Base-by-base conservation (phyloP, 2,113 vertebrate species). In the Coracopsis vasa region DNA sequence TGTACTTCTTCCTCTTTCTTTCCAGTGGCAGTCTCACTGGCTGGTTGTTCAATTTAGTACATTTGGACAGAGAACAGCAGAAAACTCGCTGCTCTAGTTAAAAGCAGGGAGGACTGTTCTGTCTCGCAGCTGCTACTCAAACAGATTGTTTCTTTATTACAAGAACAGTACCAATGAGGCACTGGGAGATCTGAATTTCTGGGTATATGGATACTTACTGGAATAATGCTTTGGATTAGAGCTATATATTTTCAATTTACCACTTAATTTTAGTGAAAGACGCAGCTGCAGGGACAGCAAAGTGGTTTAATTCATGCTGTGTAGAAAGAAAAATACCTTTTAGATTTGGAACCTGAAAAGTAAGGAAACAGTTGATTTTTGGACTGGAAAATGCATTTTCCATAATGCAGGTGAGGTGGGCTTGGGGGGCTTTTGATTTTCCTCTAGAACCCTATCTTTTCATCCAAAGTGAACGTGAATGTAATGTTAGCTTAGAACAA, bases 1-100 rank as follows among this genome's bases (percentile, higher is more conserved):
- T 86, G 5, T 39, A 60, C 2, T 5, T 51, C 25, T 69, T n/a
- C 33, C 39, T 85, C 14, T 47, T 54, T 29, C 51, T 62, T 39
- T 50, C n/a, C 67, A 58, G 41, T 45, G 31, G 17, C 73, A 71
- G 37, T 27, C 33, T 67, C 0, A 0, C 19, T 64, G 29, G 10
- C 14, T 28, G 13, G 24, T 48, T 69, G 50, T 35, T 72, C 2
- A 0, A 1, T 48, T 80, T 44, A 50, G 29, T 48, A 33, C 15
- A 11, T 62, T 86, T 50, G 20, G n/a, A 19, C n/a, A 45, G 37
- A 45, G 58, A 80, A 48, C 16, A 69, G 75, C 80, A 70, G 80
- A 66, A 89, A 81, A 45, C 28, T 35, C 37, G 8, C 31, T 84
- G 53, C 50, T 53, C 73, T 51, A 31, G 24, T 88, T 86, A 60